Base-by-base conservation (phyloP, 1,140 invertebrate genomes). In the Procambarus virginalis region DNA sequence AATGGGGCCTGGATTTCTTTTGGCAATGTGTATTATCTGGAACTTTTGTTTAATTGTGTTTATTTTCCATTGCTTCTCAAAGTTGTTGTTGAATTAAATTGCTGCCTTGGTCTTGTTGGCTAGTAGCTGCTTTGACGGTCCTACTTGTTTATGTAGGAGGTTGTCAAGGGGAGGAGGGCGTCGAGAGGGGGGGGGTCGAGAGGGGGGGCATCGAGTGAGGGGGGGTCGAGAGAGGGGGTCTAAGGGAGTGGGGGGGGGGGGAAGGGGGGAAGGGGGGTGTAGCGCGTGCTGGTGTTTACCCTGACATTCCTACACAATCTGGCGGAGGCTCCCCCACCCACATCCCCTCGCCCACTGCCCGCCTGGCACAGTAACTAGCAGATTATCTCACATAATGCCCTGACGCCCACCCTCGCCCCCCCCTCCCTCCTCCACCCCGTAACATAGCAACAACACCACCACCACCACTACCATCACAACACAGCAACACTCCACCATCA, bases 261-360 rank as follows among this genome's bases (percentile, higher is more conserved):
- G n/a, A 1, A n/a, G 5, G 14, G 8, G 68, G 22, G n/a, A 14
- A 4, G 20, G 22, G 68, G 5, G 68, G 20, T 8, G 68, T 73
- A 3, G 68, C 68, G 68, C 68, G 68, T 73, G 68, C 68, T 34
- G n/a, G 68, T 73, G 68, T 73, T 73, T 73, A 73, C 20, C 2
- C 22, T 73, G 3, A 73, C 68, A 73, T 73, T 73, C 68, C 68
- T 73, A 34, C 22, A 73, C 68, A 73, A 73, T 73, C 68, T 73
- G 68, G n/a, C n/a, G 6, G n/a, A 6, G 2, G 8, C 8, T 20
- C 14, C 60, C 34, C 34, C 34, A 0, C 34, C 34, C 5, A 58
- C 51, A 55, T 9, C 14, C 60, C 60, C 12, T 17, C 60, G 17
- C 60, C 68, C 68, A 34, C 68, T 20, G 10, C 68, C 10, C 12